Evolutionary conservation across 2,797 vertebrate species (phyloP).

Genomic region (Valencia hispanica): DNA sequence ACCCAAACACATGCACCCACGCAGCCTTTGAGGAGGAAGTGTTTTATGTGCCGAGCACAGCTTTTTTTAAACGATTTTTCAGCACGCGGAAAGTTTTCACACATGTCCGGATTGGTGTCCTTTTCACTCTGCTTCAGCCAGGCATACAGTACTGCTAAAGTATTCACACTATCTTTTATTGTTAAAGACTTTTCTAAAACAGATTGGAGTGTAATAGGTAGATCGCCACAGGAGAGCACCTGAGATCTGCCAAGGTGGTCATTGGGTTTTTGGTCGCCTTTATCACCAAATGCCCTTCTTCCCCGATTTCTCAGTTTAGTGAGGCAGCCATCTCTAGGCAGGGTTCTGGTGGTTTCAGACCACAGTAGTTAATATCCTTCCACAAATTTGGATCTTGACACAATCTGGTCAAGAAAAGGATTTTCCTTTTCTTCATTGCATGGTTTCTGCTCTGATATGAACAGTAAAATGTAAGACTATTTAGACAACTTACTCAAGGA

Average conservation of each 20-base stretch:
- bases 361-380: no score
- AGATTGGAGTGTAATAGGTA: neutral
- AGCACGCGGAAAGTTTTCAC: conserved; percentile 19
- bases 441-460: neutral
- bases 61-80: neutral
- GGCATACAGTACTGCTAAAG: neutral
- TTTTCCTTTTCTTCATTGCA: neutral
- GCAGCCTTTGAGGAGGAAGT: conserved; percentile 42
- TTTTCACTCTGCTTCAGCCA: neutral
- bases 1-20: conserved; percentile 19
- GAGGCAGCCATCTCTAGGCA: no score
- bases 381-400: neutral
- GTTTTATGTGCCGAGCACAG: conserved; percentile 23
- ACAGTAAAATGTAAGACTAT: neutral
- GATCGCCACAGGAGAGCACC: no score
- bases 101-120: neutral
- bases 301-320: no score
- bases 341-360: no score
- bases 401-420: neutral
- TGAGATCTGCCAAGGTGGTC: no score
- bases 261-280: no score
- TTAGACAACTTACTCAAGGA: neutral
- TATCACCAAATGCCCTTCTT: no score
- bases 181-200: neutral
- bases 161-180: neutral